Percentiles rank a stretch among this genome's conserved stretches.
Evolutionary conservation across 2,797 vertebrate species (phyloP).

Genomic region (Cryptoblepharus egeriae): DNA sequence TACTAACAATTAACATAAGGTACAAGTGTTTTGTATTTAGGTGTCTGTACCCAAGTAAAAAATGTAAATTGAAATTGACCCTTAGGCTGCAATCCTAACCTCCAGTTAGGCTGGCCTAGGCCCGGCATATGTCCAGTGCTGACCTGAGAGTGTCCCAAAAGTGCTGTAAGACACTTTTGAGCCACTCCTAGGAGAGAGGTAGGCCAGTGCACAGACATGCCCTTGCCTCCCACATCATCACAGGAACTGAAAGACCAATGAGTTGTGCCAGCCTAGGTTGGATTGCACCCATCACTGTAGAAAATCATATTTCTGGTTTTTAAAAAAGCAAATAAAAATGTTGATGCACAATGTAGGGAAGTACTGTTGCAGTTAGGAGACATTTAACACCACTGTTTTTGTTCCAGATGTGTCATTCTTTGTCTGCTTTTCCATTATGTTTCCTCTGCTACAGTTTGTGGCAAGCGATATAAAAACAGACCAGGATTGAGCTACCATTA

Average conservation of each 20-base stretch:
- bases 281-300: too few species aligned
- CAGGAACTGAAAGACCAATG: too few species aligned
- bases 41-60: background rate
- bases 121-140: too few species aligned
- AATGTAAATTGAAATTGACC: background rate
- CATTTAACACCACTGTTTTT: slow-evolving; percentile 11
- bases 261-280: too few species aligned
- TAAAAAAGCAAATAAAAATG: background rate
- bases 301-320: background rate
- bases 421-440: slow-evolving; percentile 47
- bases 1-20: background rate
- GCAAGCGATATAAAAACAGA: slow-evolving; percentile 98
- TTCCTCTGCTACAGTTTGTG: slow-evolving; percentile 85
- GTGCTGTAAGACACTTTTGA: too few species aligned
- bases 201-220: too few species aligned
- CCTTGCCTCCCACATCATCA: too few species aligned
- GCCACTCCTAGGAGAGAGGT: too few species aligned
- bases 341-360: background rate
- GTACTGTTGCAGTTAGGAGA: background rate
- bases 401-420: slow-evolving; percentile 51
- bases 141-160: too few species aligned
- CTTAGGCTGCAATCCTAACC: too few species aligned
- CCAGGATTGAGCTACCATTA: slow-evolving; percentile 98
- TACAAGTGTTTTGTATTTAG: background rate
- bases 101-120: too few species aligned